A percentile compares a stretch with the other conserved stretches of the same genome.
These are phyloP conservation scores for Phyllotreta striolata DNA, from an alignment of 2,888 invertebrate species.

Conservation along the genomic window DNA sequence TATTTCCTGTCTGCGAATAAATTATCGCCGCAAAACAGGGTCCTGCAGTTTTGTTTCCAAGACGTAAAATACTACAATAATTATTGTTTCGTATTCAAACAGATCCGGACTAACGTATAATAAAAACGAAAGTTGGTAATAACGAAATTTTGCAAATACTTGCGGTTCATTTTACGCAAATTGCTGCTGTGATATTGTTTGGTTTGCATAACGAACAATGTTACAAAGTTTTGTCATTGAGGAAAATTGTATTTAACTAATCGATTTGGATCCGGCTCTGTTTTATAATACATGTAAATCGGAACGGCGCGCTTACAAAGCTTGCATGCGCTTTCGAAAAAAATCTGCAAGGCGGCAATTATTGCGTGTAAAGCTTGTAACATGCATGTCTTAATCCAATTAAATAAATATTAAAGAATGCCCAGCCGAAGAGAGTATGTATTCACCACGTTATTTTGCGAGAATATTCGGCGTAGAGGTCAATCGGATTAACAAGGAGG, in stretches of 20 bases:
- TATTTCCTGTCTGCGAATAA: conserved; percentile 34
- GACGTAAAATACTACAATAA: conserved; percentile 35
- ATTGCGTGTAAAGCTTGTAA: conserved; percentile 47
- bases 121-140: not conserved
- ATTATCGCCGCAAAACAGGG: conserved; percentile 31
- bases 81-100: conserved; percentile 33
- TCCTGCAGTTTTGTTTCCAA: conserved; percentile 37
- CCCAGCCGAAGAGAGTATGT: conserved; percentile 23
- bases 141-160: no score
- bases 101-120: conserved; percentile 8
- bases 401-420: conserved; percentile 48
- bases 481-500: conserved; percentile 17
- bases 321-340: conserved; percentile 40
- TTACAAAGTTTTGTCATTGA: no score
- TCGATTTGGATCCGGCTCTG: conserved; percentile 9
- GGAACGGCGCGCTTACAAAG: conserved; percentile 39
- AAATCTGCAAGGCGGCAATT: conserved; percentile 43
- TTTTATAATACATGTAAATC: conserved; percentile 37
- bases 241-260: not conserved
- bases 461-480: conserved; percentile 17
- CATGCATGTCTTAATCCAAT: conserved; percentile 53
- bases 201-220: not conserved
- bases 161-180: no score
- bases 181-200: not conserved
- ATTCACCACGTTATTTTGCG: conserved; percentile 11